Conservation (phyloP, 2,113 vertebrate genomes). For the Brevimyrus niger region DNA sequence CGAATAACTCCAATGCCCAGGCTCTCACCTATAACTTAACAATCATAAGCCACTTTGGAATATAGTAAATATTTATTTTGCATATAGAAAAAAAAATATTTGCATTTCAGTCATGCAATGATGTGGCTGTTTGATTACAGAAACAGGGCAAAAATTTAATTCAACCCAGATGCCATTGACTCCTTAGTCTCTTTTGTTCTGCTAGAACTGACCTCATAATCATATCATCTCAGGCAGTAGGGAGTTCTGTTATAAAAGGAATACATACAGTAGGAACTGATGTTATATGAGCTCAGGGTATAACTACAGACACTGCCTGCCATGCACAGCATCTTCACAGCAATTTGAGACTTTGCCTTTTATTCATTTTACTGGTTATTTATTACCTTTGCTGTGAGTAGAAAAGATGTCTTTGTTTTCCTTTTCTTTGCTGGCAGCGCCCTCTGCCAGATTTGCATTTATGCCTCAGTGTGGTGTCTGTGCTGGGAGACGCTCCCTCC, state of each 20-base stretch:
- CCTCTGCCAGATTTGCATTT: conserved; percentile 18
- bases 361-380: not conserved
- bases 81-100: too few species aligned
- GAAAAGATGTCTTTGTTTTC: not conserved
- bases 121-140: not conserved
- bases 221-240: not conserved
- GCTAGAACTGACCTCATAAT: not conserved
- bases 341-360: not conserved
- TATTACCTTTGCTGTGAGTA: not conserved
- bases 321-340: not conserved
- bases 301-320: not conserved
- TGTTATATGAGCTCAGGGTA: not conserved
- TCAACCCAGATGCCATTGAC: not conserved
- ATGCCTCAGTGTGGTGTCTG: conserved; percentile 13
- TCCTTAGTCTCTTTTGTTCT: not conserved
- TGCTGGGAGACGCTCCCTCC: not conserved
- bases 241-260: not conserved
- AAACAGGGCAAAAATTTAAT: not conserved
- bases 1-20: not conserved
- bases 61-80: not conserved
- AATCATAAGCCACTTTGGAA: not conserved
- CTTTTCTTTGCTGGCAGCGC: conserved; percentile 6
- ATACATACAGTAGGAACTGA: not conserved
- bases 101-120: not conserved
- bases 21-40: not conserved